phyloP scores from a whole-genome alignment of 2,797 vertebrate genomes.

The Pempheris klunzingeri region DNA sequence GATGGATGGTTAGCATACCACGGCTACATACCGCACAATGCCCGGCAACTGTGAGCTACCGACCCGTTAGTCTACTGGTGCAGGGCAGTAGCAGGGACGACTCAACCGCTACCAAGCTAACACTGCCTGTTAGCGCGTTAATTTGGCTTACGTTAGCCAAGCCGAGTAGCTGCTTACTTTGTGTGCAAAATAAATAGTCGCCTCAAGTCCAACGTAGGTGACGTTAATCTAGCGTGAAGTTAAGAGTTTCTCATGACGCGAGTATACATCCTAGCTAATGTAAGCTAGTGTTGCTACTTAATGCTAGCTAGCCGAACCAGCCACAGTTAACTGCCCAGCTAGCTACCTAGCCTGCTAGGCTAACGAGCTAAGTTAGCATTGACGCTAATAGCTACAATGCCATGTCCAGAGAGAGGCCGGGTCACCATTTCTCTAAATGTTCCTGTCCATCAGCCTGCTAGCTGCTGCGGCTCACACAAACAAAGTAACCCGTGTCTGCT shows the following conservation, averaged over 20 bases:
- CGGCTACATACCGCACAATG: slow-evolving; percentile 73
- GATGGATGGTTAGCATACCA: slow-evolving; percentile 57
- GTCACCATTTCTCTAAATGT: slow-evolving; percentile 22
- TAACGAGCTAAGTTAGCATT: slow-evolving; percentile 73
- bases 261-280: slow-evolving; percentile 25
- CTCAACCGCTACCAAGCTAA: slow-evolving; percentile 9
- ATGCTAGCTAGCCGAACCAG: slow-evolving; percentile 31
- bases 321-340: slow-evolving; percentile 23
- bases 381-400: slow-evolving; percentile 57
- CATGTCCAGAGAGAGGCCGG: slow-evolving; percentile 56
- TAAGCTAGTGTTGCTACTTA: slow-evolving; percentile 25
- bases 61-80: slow-evolving; percentile 42
- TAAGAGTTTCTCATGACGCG: slow-evolving; percentile 11
- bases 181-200: not conserved
- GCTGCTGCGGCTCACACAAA: not conserved
- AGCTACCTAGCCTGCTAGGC: slow-evolving; percentile 61
- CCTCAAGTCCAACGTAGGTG: not conserved
- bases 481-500: not conserved
- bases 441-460: not conserved
- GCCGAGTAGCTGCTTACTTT: not conserved
- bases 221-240: not conserved
- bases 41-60: slow-evolving; percentile 42
- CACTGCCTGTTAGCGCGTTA: slow-evolving; percentile 47
- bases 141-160: not conserved
- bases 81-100: slow-evolving; percentile 28